These are phyloP conservation scores for Tanaodytes sp. DNA, from an alignment of 2,888 invertebrate species.

Conservation along the genomic window DNA sequence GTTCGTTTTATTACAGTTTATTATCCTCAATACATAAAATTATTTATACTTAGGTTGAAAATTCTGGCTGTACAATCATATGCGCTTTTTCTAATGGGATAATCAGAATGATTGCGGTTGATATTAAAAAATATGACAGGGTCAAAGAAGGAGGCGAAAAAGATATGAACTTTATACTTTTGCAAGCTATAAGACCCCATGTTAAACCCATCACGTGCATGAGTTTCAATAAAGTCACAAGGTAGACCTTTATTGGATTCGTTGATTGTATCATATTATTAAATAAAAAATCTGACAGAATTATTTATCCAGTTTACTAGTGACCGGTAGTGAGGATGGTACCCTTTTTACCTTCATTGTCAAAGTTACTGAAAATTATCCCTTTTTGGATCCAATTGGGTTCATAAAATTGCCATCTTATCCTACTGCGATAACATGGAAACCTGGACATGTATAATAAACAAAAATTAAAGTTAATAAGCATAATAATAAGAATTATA, in stretches of 20 bases:
- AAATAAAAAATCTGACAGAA: too few species aligned
- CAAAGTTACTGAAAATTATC: slow-evolving; percentile 63
- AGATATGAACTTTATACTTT: slow-evolving; percentile 58
- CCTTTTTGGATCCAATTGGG: slow-evolving; percentile 79
- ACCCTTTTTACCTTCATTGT: slow-evolving; percentile 81
- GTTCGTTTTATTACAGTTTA: too few species aligned
- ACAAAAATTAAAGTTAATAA: background rate
- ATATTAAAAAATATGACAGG: slow-evolving; percentile 33
- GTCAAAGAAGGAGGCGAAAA: slow-evolving; percentile 32
- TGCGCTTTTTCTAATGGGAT: slow-evolving; percentile 83
- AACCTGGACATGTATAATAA: slow-evolving; percentile 74
- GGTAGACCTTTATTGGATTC: too few species aligned
- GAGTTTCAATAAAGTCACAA: slow-evolving; percentile 75
- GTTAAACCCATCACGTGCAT: slow-evolving; percentile 78
- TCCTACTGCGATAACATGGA: slow-evolving; percentile 81
- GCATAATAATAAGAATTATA: background rate
- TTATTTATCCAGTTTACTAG: slow-evolving; percentile 75
- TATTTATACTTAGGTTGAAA: slow-evolving; percentile 80
- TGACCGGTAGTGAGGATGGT: slow-evolving; percentile 80
- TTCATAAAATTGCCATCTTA: slow-evolving; percentile 79
- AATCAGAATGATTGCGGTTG: slow-evolving; percentile 75
- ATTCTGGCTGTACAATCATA: slow-evolving; percentile 78
- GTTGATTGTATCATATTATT: too few species aligned
- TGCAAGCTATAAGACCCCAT: slow-evolving; percentile 78
- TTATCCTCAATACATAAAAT: too few species aligned